A percentile compares a stretch with the other conserved stretches of the same genome.
phyloP scores from a whole-genome alignment of 1,140 invertebrate genomes.

The Drosophila melanica region DNA sequence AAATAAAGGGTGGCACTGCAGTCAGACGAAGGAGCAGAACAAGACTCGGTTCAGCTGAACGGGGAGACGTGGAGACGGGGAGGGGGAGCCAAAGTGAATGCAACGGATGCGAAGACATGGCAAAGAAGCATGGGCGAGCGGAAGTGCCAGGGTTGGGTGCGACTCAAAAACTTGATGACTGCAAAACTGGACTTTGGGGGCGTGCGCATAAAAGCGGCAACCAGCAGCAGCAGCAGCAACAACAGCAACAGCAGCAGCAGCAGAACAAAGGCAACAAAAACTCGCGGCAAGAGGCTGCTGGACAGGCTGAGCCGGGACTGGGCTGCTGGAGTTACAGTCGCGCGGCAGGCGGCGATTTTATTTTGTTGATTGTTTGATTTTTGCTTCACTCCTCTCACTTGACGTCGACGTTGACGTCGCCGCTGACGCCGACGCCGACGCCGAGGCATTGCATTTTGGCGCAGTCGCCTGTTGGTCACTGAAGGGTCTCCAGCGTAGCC shows the following conservation, averaged over 20 bases:
- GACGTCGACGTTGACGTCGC: slow-evolving; percentile 51
- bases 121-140: slow-evolving; percentile 75
- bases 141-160: slow-evolving; percentile 51
- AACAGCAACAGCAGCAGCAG: slow-evolving; percentile 24
- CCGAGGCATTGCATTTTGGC: slow-evolving; percentile 60
- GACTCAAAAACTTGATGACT: slow-evolving; percentile 78
- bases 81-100: slow-evolving; percentile 52
- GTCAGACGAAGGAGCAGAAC: slow-evolving; percentile 57
- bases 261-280: slow-evolving; percentile 67
- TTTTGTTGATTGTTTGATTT: slow-evolving; percentile 83
- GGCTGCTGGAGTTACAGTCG: background rate
- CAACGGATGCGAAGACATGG: slow-evolving; percentile 82
- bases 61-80: background rate
- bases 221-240: slow-evolving; percentile 38
- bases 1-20: slow-evolving; percentile 70
- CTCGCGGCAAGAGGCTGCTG: slow-evolving; percentile 19
- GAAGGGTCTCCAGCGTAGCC: slow-evolving; percentile 78
- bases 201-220: slow-evolving; percentile 71
- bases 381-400: slow-evolving; percentile 53
- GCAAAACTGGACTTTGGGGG: slow-evolving; percentile 75
- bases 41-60: slow-evolving; percentile 18
- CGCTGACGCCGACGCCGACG: slow-evolving; percentile 24
- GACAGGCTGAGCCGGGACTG: slow-evolving; percentile 22
- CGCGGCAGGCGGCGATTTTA: slow-evolving; percentile 60
- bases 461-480: slow-evolving; percentile 68